A percentile compares a stretch with the other conserved stretches of the same genome.
phyloP scores from a whole-genome alignment of 2,888 invertebrate genomes.

The Orgyia antiqua region DNA sequence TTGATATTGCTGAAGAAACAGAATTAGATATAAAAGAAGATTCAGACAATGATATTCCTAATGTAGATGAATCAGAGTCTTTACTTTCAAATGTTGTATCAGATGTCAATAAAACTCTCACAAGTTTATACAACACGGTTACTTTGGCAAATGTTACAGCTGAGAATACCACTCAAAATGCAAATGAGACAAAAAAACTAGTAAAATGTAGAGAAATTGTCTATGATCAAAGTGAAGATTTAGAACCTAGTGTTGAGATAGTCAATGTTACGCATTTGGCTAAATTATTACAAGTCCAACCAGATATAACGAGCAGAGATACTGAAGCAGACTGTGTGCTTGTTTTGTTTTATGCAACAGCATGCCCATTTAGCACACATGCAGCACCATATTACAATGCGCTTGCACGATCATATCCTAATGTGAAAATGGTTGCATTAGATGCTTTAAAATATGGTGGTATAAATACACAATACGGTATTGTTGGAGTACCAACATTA shows the following conservation, averaged over 20 bases:
- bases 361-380: slow-evolving; percentile 93
- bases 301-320: slow-evolving; percentile 81
- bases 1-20: slow-evolving; percentile 54
- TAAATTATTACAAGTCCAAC: slow-evolving; percentile 80
- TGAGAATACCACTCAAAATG: slow-evolving; percentile 50
- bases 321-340: slow-evolving; percentile 84
- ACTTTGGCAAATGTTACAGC: slow-evolving; percentile 60
- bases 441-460: slow-evolving; percentile 91
- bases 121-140: slow-evolving; percentile 63
- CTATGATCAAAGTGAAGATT: slow-evolving; percentile 50
- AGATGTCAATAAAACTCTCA: slow-evolving; percentile 67
- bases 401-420: slow-evolving; percentile 90
- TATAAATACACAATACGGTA: slow-evolving; percentile 94
- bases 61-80: slow-evolving; percentile 68
- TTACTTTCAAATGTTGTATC: slow-evolving; percentile 64
- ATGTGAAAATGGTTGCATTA: slow-evolving; percentile 91
- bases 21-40: slow-evolving; percentile 34
- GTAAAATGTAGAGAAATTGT: slow-evolving; percentile 63
- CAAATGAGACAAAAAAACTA: slow-evolving; percentile 63
- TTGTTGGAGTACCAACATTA: slow-evolving; percentile 92
- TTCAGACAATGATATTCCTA: slow-evolving; percentile 50
- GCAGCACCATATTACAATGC: slow-evolving; percentile 95
- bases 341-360: slow-evolving; percentile 92
- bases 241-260: slow-evolving; percentile 76
- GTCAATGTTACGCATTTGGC: slow-evolving; percentile 85